Base-by-base conservation (phyloP, 1,140 invertebrate genomes). In the Drosophila mauritiana region DNA sequence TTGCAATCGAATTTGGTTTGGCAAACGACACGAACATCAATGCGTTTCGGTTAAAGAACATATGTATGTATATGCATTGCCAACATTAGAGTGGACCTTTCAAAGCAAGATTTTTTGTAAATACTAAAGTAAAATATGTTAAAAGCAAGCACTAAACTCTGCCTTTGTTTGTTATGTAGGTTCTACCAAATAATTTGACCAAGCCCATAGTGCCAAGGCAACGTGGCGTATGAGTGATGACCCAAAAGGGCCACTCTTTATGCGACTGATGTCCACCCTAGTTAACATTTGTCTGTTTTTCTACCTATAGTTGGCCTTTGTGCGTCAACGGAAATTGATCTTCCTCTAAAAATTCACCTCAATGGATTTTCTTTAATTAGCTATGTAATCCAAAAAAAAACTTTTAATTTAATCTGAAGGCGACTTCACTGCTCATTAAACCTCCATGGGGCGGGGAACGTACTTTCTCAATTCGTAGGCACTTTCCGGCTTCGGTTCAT, bases 271-370 rank as follows among this genome's bases (percentile, higher is more conserved):
- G 49, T 52, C 15, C 49, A 4, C 49, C 31, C 31, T 12, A 20
- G 7, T 2, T 31, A 27, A 7, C 27, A 27, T 27, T 15, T 15
- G 2, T 49, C 12, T 13, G 40, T 45, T 53, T 74, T 34, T 36
- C 25, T 52, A 58, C 61, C 34, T 51, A 36, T 67, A 52, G 61
- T 63, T 80, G 27, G 51, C 39, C 48, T 62, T 51, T 76, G 85
- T 90, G 85, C 85, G 85, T 90, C 86, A 90, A 70, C 81, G 85
- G 86, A 90, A 85, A 86, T 67, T 68, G 62, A 73, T 55, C 73
- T 46, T 54, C 49, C 37, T 45, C 54, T 78, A 49, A 54, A 62
- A 58, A 69, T 64, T 68, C 42, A 51, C 49, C 57, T 51, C 78
- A 85, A 85, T 81, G 76, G 62, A 67, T 40, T 85, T 53, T 88